Evolutionary conservation across 2,113 vertebrate species (phyloP).

Genomic region (Salvelinus alpinus): DNA sequence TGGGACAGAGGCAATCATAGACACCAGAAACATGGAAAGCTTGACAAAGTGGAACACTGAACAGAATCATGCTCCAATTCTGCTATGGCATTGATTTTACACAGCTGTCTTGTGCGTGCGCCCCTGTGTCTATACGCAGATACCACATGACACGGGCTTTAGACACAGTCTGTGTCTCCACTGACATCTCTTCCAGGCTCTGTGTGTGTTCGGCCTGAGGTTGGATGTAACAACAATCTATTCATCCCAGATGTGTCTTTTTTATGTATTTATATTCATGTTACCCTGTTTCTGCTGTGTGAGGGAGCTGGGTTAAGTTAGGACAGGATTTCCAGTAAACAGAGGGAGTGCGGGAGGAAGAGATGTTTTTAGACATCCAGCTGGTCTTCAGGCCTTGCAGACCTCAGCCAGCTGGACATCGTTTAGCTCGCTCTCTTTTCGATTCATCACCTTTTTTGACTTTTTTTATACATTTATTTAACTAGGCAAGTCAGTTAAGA

Average conservation of each 20-base stretch:
- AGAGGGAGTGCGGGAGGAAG: not conserved
- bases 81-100: conserved; percentile 25
- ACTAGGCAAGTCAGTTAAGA: too few species aligned
- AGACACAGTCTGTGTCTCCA: conserved; percentile 4
- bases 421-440: too few species aligned
- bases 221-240: conserved; percentile 15
- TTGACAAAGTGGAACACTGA: not conserved
- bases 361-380: too few species aligned
- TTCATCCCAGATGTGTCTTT: conserved; percentile 15
- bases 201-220: conserved; percentile 1
- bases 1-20: not conserved
- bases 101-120: not conserved
- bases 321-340: not conserved
- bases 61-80: conserved; percentile 8
- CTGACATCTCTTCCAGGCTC: not conserved
- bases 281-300: conserved; percentile 23
- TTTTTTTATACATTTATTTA: too few species aligned
- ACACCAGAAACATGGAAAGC: not conserved
- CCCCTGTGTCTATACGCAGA: not conserved
- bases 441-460: too few species aligned
- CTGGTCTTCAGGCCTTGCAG: too few species aligned
- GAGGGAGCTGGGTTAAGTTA: not conserved
- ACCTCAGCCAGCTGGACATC: too few species aligned
- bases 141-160: not conserved
- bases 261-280: conserved; percentile 20